Conservation (phyloP, 1,140 invertebrate genomes). For the Drosophila miranda region DNA sequence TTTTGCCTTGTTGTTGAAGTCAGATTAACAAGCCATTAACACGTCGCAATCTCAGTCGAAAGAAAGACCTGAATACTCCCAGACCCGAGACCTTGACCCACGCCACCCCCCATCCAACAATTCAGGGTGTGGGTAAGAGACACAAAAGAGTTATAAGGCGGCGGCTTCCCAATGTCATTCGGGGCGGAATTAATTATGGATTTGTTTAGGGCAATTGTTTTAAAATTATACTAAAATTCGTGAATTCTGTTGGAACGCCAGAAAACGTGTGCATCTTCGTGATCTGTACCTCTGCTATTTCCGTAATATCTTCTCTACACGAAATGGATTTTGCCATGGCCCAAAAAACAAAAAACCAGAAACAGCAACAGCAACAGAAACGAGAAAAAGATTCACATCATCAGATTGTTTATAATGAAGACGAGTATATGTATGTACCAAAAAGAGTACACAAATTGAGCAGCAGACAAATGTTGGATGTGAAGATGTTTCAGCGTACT, state of each 20-base stretch:
- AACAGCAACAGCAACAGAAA: neutral
- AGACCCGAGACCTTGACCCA: slow-evolving; percentile 61
- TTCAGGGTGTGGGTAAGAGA: neutral
- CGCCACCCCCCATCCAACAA: slow-evolving; percentile 8
- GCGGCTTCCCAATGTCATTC: slow-evolving; percentile 33
- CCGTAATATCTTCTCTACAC: slow-evolving; percentile 40
- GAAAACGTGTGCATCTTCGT: slow-evolving; percentile 42
- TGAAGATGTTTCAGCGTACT: slow-evolving; percentile 8
- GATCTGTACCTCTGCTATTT: slow-evolving; percentile 31
- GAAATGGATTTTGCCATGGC: slow-evolving; percentile 47
- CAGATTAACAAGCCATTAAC: slow-evolving; percentile 63
- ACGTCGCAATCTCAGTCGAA: slow-evolving; percentile 29
- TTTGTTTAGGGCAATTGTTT: slow-evolving; percentile 20
- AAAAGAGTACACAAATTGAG: slow-evolving; percentile 23
- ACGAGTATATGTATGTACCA: neutral
- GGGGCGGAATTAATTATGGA: slow-evolving; percentile 36
- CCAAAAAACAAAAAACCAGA: slow-evolving; percentile 23
- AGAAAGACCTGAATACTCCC: slow-evolving; percentile 19
- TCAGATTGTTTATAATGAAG: slow-evolving; percentile 41
- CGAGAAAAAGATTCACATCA: slow-evolving; percentile 27
- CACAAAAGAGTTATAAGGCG: neutral
- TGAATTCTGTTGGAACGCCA: neutral
- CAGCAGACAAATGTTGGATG: slow-evolving; percentile 15
- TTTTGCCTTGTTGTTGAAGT: slow-evolving; percentile 29
- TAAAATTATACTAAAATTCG: slow-evolving; percentile 9